Conservation (phyloP, 2,797 vertebrate species). For the Enteromius fasciolatus region DNA sequence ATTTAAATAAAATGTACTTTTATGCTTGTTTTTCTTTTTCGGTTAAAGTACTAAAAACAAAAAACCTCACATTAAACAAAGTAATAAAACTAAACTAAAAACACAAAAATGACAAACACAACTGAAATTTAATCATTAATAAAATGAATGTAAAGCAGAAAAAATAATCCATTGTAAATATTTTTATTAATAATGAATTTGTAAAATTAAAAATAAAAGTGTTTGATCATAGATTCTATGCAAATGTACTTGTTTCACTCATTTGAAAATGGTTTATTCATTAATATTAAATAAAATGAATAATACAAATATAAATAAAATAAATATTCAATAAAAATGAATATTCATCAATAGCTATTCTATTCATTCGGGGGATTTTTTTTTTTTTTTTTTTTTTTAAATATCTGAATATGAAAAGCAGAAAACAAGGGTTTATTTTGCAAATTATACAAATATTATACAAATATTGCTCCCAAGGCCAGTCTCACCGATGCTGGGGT, state of each 20-base stretch:
- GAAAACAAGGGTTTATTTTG: not conserved
- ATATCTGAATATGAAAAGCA: not conserved
- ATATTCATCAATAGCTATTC: not conserved
- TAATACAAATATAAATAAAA: no score
- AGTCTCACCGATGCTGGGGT: conserved; percentile 84
- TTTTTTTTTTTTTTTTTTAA: no score
- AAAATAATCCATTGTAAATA: not conserved
- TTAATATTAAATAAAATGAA: no score
- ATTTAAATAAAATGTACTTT: not conserved
- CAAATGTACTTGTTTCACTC: no score
- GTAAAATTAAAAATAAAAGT: no score
- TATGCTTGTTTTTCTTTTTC: not conserved
- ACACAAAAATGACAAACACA: not conserved
- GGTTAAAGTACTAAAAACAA: not conserved
- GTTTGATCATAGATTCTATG: no score
- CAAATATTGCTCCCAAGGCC: not conserved
- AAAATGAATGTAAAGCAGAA: not conserved
- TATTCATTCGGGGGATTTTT: not conserved
- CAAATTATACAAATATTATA: not conserved
- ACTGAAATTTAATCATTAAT: no score
- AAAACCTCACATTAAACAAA: not conserved
- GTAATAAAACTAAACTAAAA: not conserved
- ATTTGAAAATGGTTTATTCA: no score
- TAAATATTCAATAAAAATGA: no score
- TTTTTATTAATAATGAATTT: no score